Percentiles rank a stretch among this genome's conserved stretches.
Evolutionary conservation across 2,797 vertebrate species (phyloP).

Genomic region (Chelonia mydas): DNA sequence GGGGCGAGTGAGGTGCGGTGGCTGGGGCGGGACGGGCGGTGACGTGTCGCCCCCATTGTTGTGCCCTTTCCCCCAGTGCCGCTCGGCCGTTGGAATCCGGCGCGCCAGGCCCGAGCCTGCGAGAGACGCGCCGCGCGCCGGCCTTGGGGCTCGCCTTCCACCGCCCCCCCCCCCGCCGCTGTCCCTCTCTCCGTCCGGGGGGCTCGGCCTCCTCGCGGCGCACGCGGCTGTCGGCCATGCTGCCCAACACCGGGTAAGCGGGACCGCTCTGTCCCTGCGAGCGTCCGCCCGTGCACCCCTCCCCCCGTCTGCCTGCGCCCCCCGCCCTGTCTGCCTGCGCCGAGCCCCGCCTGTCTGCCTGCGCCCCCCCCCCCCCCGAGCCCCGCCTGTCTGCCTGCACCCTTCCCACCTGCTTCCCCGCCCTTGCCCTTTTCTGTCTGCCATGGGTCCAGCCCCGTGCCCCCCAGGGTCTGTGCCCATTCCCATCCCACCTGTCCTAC

Average conservation of each 20-base stretch:
- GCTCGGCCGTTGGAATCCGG: not conserved
- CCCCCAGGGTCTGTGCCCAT: not conserved
- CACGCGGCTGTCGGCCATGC: conserved; percentile 21
- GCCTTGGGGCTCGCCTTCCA: not conserved
- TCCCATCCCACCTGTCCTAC: not conserved
- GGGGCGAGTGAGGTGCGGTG: no score
- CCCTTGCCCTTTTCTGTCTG: no score
- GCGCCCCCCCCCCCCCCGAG: not conserved
- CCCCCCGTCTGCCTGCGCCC: not conserved
- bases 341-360: no score
- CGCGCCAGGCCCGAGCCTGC: not conserved
- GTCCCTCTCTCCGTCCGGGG: not conserved
- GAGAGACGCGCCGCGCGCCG: not conserved
- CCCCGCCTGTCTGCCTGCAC: no score
- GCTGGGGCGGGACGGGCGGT: not conserved
- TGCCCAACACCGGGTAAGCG: conserved; percentile 71
- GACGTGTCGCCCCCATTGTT: not conserved
- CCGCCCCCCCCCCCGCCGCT: fast-evolving
- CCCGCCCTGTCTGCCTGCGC: not conserved
- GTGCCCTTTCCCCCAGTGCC: not conserved
- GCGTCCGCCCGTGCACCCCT: fast-evolving
- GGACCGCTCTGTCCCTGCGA: fast-evolving
- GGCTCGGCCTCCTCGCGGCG: fast-evolving
- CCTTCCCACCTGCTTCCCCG: no score
- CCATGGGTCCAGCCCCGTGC: no score